Percentiles rank a stretch among this genome's conserved stretches.
phyloP scores from a whole-genome alignment of 2,888 invertebrate genomes.

The Tipula helvola region DNA sequence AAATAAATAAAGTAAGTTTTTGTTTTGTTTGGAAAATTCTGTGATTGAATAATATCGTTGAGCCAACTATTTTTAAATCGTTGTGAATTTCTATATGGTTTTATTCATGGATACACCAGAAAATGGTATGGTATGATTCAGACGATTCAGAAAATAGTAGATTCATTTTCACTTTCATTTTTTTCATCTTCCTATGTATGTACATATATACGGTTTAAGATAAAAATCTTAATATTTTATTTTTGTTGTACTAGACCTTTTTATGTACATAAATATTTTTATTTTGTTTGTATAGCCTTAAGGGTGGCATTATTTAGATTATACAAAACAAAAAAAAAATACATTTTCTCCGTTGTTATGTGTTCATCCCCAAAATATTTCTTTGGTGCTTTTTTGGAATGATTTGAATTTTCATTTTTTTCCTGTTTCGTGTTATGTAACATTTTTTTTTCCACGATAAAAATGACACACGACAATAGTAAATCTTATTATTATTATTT shows the following conservation, averaged over 20 bases:
- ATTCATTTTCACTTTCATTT: not conserved
- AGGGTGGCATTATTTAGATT: not conserved
- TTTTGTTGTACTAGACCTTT: not conserved
- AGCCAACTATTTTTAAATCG: not conserved
- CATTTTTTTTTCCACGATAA: conserved; percentile 35
- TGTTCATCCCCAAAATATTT: not conserved
- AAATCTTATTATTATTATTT: conserved; percentile 28
- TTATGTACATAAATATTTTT: not conserved
- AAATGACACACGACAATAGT: conserved; percentile 37
- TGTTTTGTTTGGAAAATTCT: not conserved
- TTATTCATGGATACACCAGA: no score
- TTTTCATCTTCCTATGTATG: not conserved
- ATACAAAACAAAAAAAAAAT: not conserved
- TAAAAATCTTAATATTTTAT: not conserved
- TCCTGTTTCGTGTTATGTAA: not conserved
- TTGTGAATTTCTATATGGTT: not conserved
- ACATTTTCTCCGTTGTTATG: not conserved
- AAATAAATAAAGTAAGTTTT: not conserved
- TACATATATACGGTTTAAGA: not conserved
- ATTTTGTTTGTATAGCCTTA: not conserved
- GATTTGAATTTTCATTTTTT: not conserved
- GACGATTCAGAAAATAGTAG: not conserved
- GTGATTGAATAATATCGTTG: not conserved
- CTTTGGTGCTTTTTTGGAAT: not conserved
- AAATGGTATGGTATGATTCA: not conserved